A percentile compares a stretch with the other conserved stretches of the same genome.
Conservation (phyloP, 2,888 invertebrate genomes). For the Oscheius sp. region DNA sequence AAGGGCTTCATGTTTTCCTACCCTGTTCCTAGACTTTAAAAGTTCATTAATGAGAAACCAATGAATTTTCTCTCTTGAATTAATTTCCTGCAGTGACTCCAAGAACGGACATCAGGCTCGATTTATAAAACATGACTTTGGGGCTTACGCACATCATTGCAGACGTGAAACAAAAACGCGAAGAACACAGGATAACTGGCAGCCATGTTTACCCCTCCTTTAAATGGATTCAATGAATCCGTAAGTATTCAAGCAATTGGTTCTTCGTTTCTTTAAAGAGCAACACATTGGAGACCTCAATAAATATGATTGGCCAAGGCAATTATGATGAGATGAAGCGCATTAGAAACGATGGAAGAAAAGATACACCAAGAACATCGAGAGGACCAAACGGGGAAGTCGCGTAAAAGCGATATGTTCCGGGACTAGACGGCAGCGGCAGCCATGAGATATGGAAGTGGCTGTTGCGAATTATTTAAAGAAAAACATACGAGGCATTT, state of each 20-base stretch:
- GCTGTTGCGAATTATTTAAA: no score
- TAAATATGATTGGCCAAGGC: constrained; percentile 18
- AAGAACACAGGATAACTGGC: no score
- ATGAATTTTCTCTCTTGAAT: no score
- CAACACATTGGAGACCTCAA: not conserved
- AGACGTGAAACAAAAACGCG: no score
- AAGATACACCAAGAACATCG: not conserved
- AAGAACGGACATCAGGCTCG: constrained; percentile 3
- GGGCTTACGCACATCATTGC: constrained; percentile 5
- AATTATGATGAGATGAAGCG: constrained; percentile 22
- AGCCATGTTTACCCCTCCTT: no score
- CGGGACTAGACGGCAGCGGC: not conserved
- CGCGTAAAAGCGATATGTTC: constrained; percentile 27
- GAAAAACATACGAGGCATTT: no score
- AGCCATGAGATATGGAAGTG: no score
- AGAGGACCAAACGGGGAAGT: not conserved
- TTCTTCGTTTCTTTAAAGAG: no score
- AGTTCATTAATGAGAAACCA: no score
- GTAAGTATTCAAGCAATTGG: not conserved
- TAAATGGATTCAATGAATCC: constrained; percentile 1
- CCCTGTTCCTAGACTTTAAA: no score
- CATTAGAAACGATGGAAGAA: constrained; percentile 28
- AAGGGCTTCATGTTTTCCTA: no score
- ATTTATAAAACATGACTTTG: constrained; percentile 19
- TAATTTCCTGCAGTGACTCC: not conserved